These are phyloP conservation scores for Rhimphoctona megacephalus DNA, from an alignment of 2,888 invertebrate species.

Conservation along the genomic window DNA sequence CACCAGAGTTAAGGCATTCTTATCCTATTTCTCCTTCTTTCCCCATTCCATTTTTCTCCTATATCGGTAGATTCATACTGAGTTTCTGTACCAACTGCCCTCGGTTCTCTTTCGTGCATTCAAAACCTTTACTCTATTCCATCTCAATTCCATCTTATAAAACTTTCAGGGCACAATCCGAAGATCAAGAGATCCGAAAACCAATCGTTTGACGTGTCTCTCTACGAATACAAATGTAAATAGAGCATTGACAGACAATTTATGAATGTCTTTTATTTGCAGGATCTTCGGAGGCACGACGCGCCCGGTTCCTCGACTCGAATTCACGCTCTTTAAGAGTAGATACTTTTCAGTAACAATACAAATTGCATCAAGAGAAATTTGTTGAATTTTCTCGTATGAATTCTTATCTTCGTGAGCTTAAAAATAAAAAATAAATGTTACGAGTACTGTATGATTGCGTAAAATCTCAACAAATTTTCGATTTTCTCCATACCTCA, in stretches of 20 bases:
- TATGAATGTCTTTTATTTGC: background rate
- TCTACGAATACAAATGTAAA: background rate
- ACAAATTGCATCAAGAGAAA: too few relatives aligned
- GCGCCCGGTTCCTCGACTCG: background rate
- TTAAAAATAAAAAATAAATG: background rate
- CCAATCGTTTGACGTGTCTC: background rate
- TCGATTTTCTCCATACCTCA: too few relatives aligned
- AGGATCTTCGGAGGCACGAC: background rate
- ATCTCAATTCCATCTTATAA: background rate
- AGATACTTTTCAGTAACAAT: background rate
- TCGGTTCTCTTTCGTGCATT: background rate
- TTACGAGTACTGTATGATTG: too few relatives aligned
- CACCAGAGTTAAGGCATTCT: conserved; percentile 24
- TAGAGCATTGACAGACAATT: background rate
- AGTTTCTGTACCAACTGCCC: background rate
- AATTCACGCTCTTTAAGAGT: background rate
- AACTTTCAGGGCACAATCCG: background rate
- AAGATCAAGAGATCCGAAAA: background rate
- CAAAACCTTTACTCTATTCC: conserved; percentile 2
- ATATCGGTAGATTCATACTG: background rate
- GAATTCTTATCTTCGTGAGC: too few relatives aligned
- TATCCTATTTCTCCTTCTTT: conserved; percentile 1
- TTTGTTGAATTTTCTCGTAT: too few relatives aligned
- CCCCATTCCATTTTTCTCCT: background rate
- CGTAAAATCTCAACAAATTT: background rate